Conservation (phyloP, 2,113 vertebrate species). For the Ramphastos sulfuratus region DNA sequence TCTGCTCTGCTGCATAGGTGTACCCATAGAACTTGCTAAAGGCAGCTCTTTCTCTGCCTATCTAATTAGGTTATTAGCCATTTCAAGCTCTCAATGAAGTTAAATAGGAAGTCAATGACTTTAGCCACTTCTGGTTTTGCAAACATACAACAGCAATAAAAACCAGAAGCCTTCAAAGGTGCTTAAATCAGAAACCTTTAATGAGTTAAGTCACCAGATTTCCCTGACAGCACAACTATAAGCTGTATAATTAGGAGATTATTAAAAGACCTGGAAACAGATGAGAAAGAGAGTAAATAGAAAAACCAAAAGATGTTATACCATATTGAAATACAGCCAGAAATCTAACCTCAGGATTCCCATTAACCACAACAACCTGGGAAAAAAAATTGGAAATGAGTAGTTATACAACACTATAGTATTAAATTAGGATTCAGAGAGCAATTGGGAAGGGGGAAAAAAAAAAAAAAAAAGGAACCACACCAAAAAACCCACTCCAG, state of each 20-base stretch:
- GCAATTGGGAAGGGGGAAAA: background rate
- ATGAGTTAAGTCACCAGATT: background rate
- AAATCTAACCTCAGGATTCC: background rate
- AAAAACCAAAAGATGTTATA: background rate
- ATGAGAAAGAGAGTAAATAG: background rate
- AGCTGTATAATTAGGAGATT: background rate
- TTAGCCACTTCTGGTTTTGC: background rate
- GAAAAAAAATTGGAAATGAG: background rate
- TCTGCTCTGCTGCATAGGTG: background rate
- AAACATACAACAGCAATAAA: background rate
- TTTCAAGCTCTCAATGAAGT: background rate
- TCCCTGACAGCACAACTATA: background rate
- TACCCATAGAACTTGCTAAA: background rate
- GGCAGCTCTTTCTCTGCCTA: background rate
- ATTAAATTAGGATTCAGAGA: background rate
- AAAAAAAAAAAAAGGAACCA: too few relatives aligned
- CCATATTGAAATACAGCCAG: background rate
- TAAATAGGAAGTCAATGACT: background rate
- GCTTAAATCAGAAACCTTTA: background rate
- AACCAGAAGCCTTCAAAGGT: background rate
- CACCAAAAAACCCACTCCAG: background rate
- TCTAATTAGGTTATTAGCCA: background rate
- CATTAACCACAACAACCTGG: background rate
- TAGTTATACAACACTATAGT: background rate
- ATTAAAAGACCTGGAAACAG: constrained; percentile 6